A percentile compares a stretch with the other conserved stretches of the same genome.
Conservation (phyloP, 2,888 invertebrate species). For the Lamproptera curius region DNA sequence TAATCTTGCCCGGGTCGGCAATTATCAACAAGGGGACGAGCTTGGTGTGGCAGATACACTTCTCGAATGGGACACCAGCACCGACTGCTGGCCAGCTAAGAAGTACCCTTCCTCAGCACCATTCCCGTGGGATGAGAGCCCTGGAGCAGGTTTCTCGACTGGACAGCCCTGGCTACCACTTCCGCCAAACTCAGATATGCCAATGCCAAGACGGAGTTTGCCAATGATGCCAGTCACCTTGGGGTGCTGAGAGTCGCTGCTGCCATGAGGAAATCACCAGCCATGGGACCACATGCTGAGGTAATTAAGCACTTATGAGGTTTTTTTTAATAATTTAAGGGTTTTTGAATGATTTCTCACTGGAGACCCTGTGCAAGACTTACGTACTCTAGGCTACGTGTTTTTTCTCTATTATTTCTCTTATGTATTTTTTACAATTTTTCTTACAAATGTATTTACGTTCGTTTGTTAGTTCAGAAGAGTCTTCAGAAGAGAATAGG, state of each 20-base stretch:
- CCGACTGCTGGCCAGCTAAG: slow-evolving; percentile 65
- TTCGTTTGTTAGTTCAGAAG: no score
- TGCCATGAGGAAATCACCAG: slow-evolving; percentile 63
- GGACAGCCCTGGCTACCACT: slow-evolving; percentile 84
- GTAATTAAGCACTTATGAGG: slow-evolving; percentile 39
- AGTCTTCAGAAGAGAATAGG: no score
- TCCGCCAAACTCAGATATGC: slow-evolving; percentile 77
- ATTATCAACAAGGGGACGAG: slow-evolving; percentile 89
- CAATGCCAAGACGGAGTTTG: slow-evolving; percentile 79
- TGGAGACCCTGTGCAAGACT: background rate
- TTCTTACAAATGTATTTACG: background rate
- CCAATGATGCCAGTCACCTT: slow-evolving; percentile 69
- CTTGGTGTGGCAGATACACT: slow-evolving; percentile 80
- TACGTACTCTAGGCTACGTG: background rate
- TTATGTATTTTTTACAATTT: background rate
- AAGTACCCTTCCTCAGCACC: slow-evolving; percentile 46
- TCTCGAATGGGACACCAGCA: slow-evolving; percentile 65
- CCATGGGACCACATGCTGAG: slow-evolving; percentile 62
- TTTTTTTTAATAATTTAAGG: no score
- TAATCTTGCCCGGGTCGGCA: slow-evolving; percentile 85
- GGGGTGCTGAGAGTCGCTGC: slow-evolving; percentile 53
- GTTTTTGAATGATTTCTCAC: background rate
- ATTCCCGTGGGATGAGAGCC: slow-evolving; percentile 66
- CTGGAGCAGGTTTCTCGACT: slow-evolving; percentile 66
- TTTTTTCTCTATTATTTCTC: background rate